Evolutionary conservation across 2,113 vertebrate species (phyloP), one percentile per base, ranked within the genome.

Genomic region (Malurus melanocephalus): DNA sequence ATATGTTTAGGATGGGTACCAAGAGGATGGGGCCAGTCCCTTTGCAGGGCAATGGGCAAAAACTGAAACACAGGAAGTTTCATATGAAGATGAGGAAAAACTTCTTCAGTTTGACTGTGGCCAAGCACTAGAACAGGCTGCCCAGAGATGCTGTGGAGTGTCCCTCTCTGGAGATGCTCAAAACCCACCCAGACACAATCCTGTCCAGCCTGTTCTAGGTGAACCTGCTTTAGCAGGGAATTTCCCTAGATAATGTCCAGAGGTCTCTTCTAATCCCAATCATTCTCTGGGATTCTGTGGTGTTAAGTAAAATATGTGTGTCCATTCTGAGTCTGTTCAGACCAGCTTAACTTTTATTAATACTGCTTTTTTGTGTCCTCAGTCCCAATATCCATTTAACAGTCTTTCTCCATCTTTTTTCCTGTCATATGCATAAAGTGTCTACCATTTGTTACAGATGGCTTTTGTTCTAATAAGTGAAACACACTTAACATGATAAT

Each of bases 81-180:
- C 16, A 17, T 6, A 27, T 40, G 38, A 73, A 66, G 17, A 52
- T 66, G 45, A 59, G 13, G 19, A 38, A 46, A 40, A 33, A 28
- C 13, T 20, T 62, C 16, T 62, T 73, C 24, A 59, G 22, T 73
- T 46, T 52, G 27, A 59, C 46, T 10, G 19, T 52, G 27, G 65
- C 13, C 0, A 0, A 59, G n/a, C 19, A 14, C 11, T 27, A 27
- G 22, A 59, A 73, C 1, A 28, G 32, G 19, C 7, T 59, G 8
- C 26, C 18, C 27, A 45, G 60, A 59, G 45, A 45, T 45, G 4
- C 11, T 79, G 27, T 24, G 9, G 10, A 45, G 5, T 30, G 4
- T 52, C 27, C 13, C 24, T 32, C 42, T 59, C 45, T 46, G 28
- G 7, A 80, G 52, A 9, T 21, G 13, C 8, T 45, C n/a, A 46